Evolutionary conservation across 2,797 vertebrate genomes (phyloP), one percentile per base, ranked within the genome.

Genomic region (Rhinophrynus dorsalis): DNA sequence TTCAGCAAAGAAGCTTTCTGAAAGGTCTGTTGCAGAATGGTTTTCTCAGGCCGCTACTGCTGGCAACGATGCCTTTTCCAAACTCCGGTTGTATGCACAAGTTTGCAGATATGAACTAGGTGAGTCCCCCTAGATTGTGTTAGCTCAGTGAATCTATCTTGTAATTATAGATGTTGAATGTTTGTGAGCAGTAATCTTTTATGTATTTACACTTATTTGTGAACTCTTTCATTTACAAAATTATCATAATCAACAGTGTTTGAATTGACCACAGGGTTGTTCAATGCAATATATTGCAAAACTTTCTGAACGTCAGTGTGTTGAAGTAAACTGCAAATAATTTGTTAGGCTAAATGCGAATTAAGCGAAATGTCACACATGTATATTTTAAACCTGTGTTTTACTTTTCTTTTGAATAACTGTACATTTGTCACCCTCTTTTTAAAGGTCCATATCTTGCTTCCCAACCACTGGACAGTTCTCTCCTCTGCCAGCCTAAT

Each of bases 1-100:
- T 13, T 91, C 92, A 74, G 92, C 95, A 74, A 95, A 93, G 85
- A 94, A 91, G 76, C 87, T 95, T 4, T 87, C 91, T 1, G 96
- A 97, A 80, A 94, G 96, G 81, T 83, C 94, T 9, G 94, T 98
- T 79, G 94, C 94, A 0, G 97, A 99, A 52, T 99, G 97, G 97
- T 98, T 99, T 87, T 93, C 95, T 59, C 96, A 97, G 81, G 89
- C 92, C 72, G 85, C 92, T 80, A 93, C 92, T 66, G 75, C 90
- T 86, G 94, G 90, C 92, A 92, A 79, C 2, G 97, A 99, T 60
- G 92, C 94, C 0, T 96, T 97, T 85, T 92, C 91, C 79, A 97
- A 97, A 84, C 94, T 99, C 79, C 96, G 95, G 84, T 92, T 99
- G 74, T 99, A 97, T 42, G 96, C 97, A 79, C 96, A 99, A 97